Percentiles rank a stretch among this genome's conserved stretches.
These are phyloP conservation scores for Dynastes grantii DNA, from an alignment of 2,888 invertebrate species.

Conservation along the genomic window DNA sequence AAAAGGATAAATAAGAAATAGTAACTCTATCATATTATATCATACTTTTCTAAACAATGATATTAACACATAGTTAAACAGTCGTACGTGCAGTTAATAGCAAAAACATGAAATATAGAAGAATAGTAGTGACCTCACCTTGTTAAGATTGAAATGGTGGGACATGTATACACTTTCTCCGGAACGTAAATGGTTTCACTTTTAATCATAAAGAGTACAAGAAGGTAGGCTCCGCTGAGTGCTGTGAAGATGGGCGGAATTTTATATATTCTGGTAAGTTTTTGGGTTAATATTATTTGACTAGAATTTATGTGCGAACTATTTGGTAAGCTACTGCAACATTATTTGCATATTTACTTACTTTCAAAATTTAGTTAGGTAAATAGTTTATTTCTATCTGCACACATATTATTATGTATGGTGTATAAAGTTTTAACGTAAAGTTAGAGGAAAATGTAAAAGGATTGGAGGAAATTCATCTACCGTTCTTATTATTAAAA, in stretches of 20 bases:
- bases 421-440: no score
- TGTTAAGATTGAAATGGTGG: slow-evolving; percentile 31
- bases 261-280: slow-evolving; percentile 52
- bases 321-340: not conserved
- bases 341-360: not conserved
- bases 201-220: slow-evolving; percentile 53
- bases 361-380: no score
- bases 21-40: no score
- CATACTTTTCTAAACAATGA: no score
- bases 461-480: no score
- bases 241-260: slow-evolving; percentile 49
- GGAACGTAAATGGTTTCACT: slow-evolving; percentile 57
- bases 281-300: not conserved
- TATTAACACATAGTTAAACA: no score
- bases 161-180: slow-evolving; percentile 57
- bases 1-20: no score
- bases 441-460: no score
- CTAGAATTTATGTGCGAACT: not conserved
- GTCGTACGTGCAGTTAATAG: no score
- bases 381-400: no score
- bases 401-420: no score
- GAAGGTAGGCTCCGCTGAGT: slow-evolving; percentile 56
- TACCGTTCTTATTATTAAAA: no score
- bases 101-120: not conserved
- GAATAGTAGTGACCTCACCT: slow-evolving; percentile 30